Conservation (phyloP, 2,888 invertebrate species). For the Toxonevra muliebris region DNA sequence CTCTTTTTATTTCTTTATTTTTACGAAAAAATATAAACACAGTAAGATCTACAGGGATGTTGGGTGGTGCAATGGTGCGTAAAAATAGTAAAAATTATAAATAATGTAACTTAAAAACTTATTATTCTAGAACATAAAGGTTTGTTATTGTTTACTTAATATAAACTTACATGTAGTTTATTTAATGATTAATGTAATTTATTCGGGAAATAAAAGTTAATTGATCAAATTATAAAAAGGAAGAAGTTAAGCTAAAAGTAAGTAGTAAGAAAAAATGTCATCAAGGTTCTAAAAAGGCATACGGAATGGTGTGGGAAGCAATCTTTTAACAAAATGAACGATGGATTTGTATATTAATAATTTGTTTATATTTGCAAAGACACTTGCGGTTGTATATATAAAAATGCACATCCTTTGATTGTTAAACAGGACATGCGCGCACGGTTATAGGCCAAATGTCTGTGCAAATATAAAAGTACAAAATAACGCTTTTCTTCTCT, state of each 20-base stretch:
- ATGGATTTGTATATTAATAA: slow-evolving; percentile 48
- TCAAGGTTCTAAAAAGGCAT: slow-evolving; percentile 62
- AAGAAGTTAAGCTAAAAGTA: not conserved
- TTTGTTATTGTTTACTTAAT: too few relatives aligned
- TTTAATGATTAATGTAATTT: too few relatives aligned
- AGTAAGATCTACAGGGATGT: too few relatives aligned
- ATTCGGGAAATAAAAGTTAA: not conserved
- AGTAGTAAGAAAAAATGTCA: slow-evolving; percentile 3
- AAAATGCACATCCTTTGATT: slow-evolving; percentile 48
- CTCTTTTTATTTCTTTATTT: too few relatives aligned
- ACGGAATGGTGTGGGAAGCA: slow-evolving; percentile 68
- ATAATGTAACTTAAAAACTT: too few relatives aligned
- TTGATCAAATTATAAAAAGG: not conserved
- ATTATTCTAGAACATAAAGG: too few relatives aligned
- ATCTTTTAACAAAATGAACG: slow-evolving; percentile 65
- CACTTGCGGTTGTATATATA: slow-evolving; percentile 38
- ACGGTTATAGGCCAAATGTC: slow-evolving; percentile 43
- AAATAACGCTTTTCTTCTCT: slow-evolving; percentile 53
- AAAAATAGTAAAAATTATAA: too few relatives aligned
- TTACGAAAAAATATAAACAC: too few relatives aligned
- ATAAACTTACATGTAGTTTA: too few relatives aligned
- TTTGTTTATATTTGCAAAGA: slow-evolving; percentile 52
- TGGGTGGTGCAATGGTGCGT: too few relatives aligned
- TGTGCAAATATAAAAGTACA: slow-evolving; percentile 61
- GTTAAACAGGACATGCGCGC: slow-evolving; percentile 20